Percentiles rank a stretch among this genome's conserved stretches.
These are phyloP conservation scores for Epizoanthus rinbou DNA, from an alignment of 92 coral and sea anemone species.

Conservation along the genomic window DNA sequence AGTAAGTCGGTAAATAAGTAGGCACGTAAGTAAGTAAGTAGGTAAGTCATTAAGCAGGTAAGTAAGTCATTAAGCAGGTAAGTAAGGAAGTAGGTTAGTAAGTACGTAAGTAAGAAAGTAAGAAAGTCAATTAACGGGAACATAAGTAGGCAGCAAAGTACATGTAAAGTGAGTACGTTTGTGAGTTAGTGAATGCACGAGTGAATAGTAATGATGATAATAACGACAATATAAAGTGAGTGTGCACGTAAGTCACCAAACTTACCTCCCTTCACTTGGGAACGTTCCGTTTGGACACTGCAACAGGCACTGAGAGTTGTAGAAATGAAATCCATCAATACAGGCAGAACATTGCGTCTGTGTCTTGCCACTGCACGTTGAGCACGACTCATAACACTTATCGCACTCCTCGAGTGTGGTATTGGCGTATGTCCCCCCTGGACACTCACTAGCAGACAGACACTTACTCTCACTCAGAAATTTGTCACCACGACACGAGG, in stretches of 20 bases:
- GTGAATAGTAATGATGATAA: too few species aligned
- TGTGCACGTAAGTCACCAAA: not conserved
- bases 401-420: conserved; percentile 53
- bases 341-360: conserved; percentile 71
- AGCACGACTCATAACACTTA: conserved; percentile 69
- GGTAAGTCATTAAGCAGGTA: too few species aligned
- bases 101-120: too few species aligned
- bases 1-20: too few species aligned
- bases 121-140: too few species aligned
- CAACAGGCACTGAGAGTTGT: conserved; percentile 63
- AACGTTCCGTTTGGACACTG: conserved; percentile 81
- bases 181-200: too few species aligned
- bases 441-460: conserved; percentile 60
- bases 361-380: conserved; percentile 63
- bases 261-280: conserved; percentile 47
- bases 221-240: not conserved
- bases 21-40: too few species aligned
- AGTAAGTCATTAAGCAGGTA: too few species aligned
- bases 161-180: too few species aligned
- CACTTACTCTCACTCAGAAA: conserved; percentile 70
- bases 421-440: conserved; percentile 69
- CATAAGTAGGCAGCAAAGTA: too few species aligned
- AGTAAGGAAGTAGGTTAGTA: too few species aligned
- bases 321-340: conserved; percentile 60
- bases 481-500: conserved; percentile 59